Evolutionary conservation across 1,140 invertebrate species (phyloP), one percentile per base, ranked within the genome.

Genomic region (Papilio dardanus): DNA sequence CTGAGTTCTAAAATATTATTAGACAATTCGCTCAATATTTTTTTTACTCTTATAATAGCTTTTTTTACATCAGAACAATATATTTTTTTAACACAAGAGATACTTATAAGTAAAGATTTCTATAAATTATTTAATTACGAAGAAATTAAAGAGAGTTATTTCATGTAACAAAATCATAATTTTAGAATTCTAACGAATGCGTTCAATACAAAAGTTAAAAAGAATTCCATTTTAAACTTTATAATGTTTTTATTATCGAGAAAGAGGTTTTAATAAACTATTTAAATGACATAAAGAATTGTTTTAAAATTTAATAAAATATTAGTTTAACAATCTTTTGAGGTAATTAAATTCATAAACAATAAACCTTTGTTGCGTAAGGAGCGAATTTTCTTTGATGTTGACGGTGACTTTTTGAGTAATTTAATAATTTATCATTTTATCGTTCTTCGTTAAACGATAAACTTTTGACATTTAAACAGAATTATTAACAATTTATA

Each of bases 361-460:
- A 62, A 62, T 62, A 62, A 62, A 54, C 50, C 50, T 54, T 54
- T 54, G 19, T 54, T 54, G 50, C 8, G 7, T 54, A 21, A 28
- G 30, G 54, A 24, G 54, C 28, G 30, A 62, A 28, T n/a, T 62
- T 28, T 24, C 10, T 62, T 62, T 62, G 54, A 62, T 62, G 54
- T 62, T 62, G 24, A 10, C 54, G 24, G 54, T 28, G 24, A 62
- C 24, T 62, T 58, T 62, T 62, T 62, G 54, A 62, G 12, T 62
- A 1, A 54, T 54, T 54, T 54, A 62, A n/a, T n/a, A n/a, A n/a
- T n/a, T n/a, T n/a, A n/a, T n/a, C n/a, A n/a, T n/a, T n/a, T n/a
- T 62, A 62, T 30, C 54, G 10, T 28, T 58, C 54, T 28, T 62
- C 54, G 54, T 62, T 62, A 62, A 62, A 62, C 54, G 54, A 62